Conservation (phyloP, 2,888 invertebrate species). For the Petrolisthes cinctipes region DNA sequence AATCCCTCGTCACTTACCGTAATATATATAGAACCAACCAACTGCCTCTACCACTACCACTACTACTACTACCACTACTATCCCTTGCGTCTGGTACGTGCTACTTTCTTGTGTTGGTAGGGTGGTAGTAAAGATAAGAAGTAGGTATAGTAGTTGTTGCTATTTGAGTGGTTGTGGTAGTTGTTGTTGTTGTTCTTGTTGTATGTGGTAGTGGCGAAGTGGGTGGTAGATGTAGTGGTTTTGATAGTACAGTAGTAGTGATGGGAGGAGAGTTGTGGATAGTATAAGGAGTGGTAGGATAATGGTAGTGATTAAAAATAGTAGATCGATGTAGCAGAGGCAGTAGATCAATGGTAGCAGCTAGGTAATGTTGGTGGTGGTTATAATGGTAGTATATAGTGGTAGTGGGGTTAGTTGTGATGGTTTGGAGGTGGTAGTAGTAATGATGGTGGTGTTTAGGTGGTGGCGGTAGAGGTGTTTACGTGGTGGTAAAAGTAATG, state of each 20-base stretch:
- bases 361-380: background rate
- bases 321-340: no score
- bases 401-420: background rate
- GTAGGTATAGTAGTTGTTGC: background rate
- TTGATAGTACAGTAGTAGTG: background rate
- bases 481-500: no score
- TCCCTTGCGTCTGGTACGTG: no score
- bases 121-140: background rate
- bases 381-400: background rate
- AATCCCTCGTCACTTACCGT: no score
- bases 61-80: no score
- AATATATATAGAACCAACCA: no score
- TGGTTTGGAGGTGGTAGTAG: slow-evolving; percentile 10
- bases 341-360: no score
- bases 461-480: background rate
- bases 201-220: background rate
- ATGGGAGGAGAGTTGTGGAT: background rate
- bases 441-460: no score
- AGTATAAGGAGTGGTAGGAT: background rate
- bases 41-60: no score
- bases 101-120: no score
- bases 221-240: background rate
- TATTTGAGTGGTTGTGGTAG: background rate
- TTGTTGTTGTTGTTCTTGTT: background rate
- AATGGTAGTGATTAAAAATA: no score